Evolutionary conservation across 2,888 invertebrate species (phyloP), one percentile per base, ranked within the genome.

Genomic region (Calliscelio sp.): DNA sequence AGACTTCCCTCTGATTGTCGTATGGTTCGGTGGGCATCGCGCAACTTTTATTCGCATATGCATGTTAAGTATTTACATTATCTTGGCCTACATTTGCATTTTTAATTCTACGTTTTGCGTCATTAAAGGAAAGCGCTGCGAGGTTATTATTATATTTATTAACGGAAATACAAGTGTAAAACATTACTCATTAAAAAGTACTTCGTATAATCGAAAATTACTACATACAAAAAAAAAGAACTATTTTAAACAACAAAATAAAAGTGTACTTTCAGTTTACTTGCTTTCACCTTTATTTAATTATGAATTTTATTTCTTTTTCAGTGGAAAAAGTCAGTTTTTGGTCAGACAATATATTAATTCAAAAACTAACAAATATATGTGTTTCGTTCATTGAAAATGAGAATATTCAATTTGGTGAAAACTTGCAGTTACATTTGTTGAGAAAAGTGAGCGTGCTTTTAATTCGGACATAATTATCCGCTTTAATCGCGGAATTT

Each of bases 11-110:
- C 53, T 24, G 66, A 53, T 51, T 66, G 53, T 66, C 53, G 53
- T 14, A 35, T 35, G 49, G 22, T 32, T 55, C 32, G 1, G 32
- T 32, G 35, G 49, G 18, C 53, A 66, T 66, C 18, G 25, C 20
- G 61, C 53, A 38, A 66, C 22, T 38, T 38, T 53, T 53, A 59
- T 38, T 59, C 57, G 57, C 32, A 38, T 59, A 38, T 66, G 53
- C 53, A 53, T 66, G 32, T 66, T 53, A 66, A 66, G 35, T 66
- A 61, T 61, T 61, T 59, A 35, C 65, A 65, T 51, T 22, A 51
- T 51, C 53, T 24, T 53, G 51, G 16, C 38, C 24, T 53, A 38
- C 25, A 53, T 66, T 66, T 66, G 38, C 24, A 53, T 53, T 53
- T 38, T 66, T 66, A 66, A 66, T 66, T 66, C 24, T 16, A n/a